phyloP scores from a whole-genome alignment of 2,888 invertebrate species.

The Volucella inflata region DNA sequence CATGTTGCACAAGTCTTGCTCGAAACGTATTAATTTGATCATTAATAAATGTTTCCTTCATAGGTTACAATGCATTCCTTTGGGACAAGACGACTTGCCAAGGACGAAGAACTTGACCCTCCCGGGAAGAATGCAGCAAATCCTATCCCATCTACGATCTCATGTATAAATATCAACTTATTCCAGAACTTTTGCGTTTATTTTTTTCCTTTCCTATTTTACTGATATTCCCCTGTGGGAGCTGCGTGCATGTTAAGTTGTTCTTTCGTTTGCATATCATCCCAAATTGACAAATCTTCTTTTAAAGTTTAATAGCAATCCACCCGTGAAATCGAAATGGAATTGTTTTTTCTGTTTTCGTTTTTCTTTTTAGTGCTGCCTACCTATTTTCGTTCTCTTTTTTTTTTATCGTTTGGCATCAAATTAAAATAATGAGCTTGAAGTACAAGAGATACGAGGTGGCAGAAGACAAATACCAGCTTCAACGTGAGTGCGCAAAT shows the following conservation, averaged over 20 bases:
- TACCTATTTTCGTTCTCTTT: no score
- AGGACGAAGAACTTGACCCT: no score
- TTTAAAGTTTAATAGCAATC: constrained; percentile 64
- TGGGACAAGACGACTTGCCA: no score
- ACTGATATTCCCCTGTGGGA: constrained; percentile 46
- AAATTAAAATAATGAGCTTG: constrained; percentile 31
- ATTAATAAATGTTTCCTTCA: no score
- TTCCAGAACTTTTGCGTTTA: background rate
- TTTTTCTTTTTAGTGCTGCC: background rate
- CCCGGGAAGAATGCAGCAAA: background rate
- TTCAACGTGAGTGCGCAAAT: background rate
- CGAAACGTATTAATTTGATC: no score
- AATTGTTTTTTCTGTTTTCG: constrained; percentile 12
- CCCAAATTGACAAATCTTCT: constrained; percentile 58
- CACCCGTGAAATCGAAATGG: constrained; percentile 63
- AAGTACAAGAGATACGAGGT: background rate
- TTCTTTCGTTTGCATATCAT: constrained; percentile 42
- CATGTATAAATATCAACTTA: background rate
- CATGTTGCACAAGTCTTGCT: no score
- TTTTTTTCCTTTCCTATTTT: background rate
- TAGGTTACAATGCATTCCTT: no score
- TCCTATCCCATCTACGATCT: background rate
- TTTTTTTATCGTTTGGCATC: no score
- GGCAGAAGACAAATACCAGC: background rate
- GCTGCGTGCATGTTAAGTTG: constrained; percentile 40